Percentiles rank a stretch among this genome's conserved stretches.
phyloP scores from a whole-genome alignment of 1,140 invertebrate genomes.

The Macrocentrus cingulum region DNA sequence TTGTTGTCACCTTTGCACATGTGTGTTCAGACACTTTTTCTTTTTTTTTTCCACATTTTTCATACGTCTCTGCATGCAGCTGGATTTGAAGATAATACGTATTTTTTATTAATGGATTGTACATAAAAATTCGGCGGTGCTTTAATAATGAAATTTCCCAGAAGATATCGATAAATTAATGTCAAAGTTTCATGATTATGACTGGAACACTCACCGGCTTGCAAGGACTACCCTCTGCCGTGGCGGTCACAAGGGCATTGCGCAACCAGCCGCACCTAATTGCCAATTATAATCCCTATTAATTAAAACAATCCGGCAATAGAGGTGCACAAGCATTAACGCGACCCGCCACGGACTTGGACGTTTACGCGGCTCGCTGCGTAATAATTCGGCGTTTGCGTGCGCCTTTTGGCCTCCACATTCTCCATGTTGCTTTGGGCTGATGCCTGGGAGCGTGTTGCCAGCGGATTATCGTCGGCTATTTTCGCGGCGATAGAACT shows the following conservation, averaged over 20 bases:
- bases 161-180: background rate
- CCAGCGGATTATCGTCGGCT: conserved; percentile 47
- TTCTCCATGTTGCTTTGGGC: background rate
- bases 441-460: conserved; percentile 1
- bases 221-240: background rate
- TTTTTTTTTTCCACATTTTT: too few species aligned
- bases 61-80: background rate
- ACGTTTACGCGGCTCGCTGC: conserved; percentile 44
- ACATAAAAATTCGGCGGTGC: too few species aligned
- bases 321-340: conserved; percentile 38
- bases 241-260: conserved; percentile 9
- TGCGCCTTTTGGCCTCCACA: background rate
- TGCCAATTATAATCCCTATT: conserved; percentile 57
- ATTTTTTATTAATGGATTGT: background rate
- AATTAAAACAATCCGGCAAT: conserved; percentile 54
- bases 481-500: conserved; percentile 50
- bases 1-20: background rate
- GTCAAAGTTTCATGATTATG: conserved; percentile 2
- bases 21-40: background rate
- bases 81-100: background rate
- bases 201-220: background rate
- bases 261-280: conserved; percentile 39
- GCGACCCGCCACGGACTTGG: conserved; percentile 35
- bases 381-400: conserved; percentile 50
- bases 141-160: too few species aligned